Evolutionary conservation across 2,113 vertebrate genomes (phyloP), one percentile per base, ranked within the genome.

Genomic region (Buteo buteo): DNA sequence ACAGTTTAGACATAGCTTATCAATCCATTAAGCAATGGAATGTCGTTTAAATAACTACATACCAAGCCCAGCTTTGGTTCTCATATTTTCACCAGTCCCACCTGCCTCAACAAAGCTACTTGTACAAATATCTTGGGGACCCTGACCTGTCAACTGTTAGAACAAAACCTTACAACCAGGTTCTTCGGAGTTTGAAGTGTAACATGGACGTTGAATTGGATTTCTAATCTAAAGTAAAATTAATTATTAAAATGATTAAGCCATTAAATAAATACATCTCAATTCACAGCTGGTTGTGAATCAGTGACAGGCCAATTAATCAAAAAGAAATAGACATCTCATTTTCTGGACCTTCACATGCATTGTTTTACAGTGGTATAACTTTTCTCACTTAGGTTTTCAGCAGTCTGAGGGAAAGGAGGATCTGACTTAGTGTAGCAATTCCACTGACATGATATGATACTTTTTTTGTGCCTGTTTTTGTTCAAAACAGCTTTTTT

Each of bases 231-330:
- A 44, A 95, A 82, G 55, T 73, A 71, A 93, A 97, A 96, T 87
- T 73, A 82, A 89, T 87, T 9, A 91, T 90, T 94, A 81, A 94
- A 94, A 93, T 93, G 12, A 76, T 97, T 58, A 94, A 91, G 17
- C 36, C 18, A 82, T 92, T 88, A 93, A 96, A 93, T 81, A 89
- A 88, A 94, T 91, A 72, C 42, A 54, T 74, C 42, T 78, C 38
- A 70, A 16, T 78, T 93, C 82, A 59, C 19, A 79, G 29, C 24
- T 91, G 34, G 54, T 45, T 90, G 50, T 90, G 79, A 93, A 82
- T 92, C 81, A 67, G n/a, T 85, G 87, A 50, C 44, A 91, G 52
- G 72, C 9, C 40, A 94, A 81, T 95, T 93, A 91, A 50, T 73
- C 42, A 89, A 79, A 87, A 67, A 42, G 16, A 80, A 88, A 78